Percentiles rank a stretch among this genome's conserved stretches.
These are phyloP conservation scores for Gephyroberyx darwinii DNA, from an alignment of 2,797 vertebrate species.

Conservation along the genomic window DNA sequence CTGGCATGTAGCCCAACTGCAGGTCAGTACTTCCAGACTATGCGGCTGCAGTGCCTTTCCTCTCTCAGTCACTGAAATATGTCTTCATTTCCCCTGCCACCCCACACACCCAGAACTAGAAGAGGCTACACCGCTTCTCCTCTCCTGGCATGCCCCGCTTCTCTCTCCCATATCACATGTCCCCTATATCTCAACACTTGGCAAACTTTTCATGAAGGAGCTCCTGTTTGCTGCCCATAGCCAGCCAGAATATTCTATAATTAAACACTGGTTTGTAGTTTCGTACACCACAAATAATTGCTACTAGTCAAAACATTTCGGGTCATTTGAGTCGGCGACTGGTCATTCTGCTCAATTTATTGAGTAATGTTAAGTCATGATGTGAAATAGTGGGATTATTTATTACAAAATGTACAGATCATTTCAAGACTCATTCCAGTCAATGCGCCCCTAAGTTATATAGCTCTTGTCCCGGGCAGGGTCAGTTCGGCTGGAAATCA, in stretches of 20 bases:
- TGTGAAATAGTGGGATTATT: constrained; percentile 33
- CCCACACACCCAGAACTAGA: constrained; percentile 54
- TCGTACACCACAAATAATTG: constrained; percentile 16
- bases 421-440: constrained; percentile 2
- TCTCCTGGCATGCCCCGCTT: constrained; percentile 35
- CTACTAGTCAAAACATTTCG: constrained; percentile 30
- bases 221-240: constrained; percentile 37
- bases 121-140: constrained; percentile 44
- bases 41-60: constrained; percentile 72
- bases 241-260: constrained; percentile 30
- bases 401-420: constrained; percentile 18
- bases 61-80: constrained; percentile 63
- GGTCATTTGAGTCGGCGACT: constrained; percentile 23
- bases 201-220: constrained; percentile 65
- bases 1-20: constrained; percentile 72
- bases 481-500: not conserved
- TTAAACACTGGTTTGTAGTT: constrained; percentile 40
- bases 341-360: constrained; percentile 20
- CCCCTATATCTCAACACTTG: constrained; percentile 43
- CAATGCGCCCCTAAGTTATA: constrained; percentile 31
- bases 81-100: constrained; percentile 70
- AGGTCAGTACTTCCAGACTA: constrained; percentile 81
- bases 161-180: constrained; percentile 36
- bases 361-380: constrained; percentile 27
- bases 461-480: constrained; percentile 8